A percentile compares a stretch with the other conserved stretches of the same genome.
Conservation (phyloP, 2,797 vertebrate genomes). For the Anableps anableps region DNA sequence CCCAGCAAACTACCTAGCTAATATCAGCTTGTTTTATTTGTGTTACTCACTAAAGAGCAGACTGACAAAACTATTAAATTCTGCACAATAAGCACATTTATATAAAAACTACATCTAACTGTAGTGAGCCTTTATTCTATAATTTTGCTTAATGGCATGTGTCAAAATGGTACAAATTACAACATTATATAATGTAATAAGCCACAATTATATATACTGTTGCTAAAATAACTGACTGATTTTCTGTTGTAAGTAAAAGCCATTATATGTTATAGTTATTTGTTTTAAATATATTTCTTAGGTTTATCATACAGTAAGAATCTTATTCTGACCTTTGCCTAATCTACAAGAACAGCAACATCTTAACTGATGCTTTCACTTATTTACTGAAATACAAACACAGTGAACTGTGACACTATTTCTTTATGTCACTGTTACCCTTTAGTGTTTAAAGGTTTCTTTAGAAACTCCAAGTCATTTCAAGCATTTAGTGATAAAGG, state of each 20-base stretch:
- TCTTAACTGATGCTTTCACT: not conserved
- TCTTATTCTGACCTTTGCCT: no score
- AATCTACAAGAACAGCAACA: no score
- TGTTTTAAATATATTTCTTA: not conserved
- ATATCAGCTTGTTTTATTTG: not conserved
- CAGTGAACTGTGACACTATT: not conserved
- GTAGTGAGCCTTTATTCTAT: not conserved
- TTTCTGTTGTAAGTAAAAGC: not conserved
- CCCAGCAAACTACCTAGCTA: not conserved
- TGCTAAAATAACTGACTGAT: not conserved
- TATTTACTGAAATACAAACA: not conserved
- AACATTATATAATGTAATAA: not conserved
- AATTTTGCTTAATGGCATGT: not conserved
- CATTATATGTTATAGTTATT: not conserved
- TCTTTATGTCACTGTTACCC: not conserved
- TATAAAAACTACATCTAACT: not conserved
- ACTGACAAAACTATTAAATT: not conserved
- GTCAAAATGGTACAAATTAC: not conserved
- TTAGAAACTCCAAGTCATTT: not conserved
- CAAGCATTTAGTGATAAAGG: not conserved
- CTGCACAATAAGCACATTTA: not conserved
- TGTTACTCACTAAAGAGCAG: not conserved
- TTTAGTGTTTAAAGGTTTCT: not conserved
- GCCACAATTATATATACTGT: not conserved
- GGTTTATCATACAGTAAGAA: not conserved